A percentile compares a stretch with the other conserved stretches of the same genome.
These are phyloP conservation scores for Anthoscopus minutus DNA, from an alignment of 2,113 vertebrate species.

Conservation along the genomic window DNA sequence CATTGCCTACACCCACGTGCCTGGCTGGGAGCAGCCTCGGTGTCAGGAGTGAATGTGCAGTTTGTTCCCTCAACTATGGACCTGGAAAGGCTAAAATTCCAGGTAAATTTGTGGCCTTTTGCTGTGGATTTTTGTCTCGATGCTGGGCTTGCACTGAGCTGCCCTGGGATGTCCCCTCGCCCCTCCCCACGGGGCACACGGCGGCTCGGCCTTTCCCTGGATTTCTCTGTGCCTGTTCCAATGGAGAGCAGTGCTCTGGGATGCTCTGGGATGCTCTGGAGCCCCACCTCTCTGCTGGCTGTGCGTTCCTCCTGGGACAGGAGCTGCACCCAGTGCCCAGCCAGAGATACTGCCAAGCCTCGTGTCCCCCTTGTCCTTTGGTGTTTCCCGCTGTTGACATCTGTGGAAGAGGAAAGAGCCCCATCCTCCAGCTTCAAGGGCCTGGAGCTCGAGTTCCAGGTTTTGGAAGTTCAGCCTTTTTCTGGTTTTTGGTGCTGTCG, in stretches of 20 bases:
- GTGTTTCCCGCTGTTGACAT: fast-evolving
- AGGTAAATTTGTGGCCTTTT: constrained; percentile 16
- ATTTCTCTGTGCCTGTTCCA: background rate
- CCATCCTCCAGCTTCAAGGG: fast-evolving
- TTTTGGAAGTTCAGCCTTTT: background rate
- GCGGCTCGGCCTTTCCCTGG: background rate
- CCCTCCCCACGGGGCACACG: fast-evolving
- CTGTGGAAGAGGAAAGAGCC: background rate
- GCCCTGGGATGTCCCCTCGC: background rate
- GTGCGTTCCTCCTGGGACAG: background rate
- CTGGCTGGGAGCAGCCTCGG: background rate
- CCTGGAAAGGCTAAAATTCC: background rate
- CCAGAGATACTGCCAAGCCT: background rate
- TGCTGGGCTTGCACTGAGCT: background rate
- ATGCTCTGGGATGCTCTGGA: background rate
- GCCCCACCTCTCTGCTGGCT: background rate
- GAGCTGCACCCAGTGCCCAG: background rate
- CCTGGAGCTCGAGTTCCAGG: background rate
- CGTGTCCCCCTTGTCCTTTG: background rate
- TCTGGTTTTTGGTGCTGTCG: background rate
- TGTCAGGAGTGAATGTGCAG: background rate
- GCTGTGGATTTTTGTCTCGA: background rate
- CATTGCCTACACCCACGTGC: background rate
- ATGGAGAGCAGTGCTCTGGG: background rate
- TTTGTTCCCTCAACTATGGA: background rate